Evolutionary conservation across 2,888 invertebrate species (phyloP).

Genomic region (Idaea dimidiata): DNA sequence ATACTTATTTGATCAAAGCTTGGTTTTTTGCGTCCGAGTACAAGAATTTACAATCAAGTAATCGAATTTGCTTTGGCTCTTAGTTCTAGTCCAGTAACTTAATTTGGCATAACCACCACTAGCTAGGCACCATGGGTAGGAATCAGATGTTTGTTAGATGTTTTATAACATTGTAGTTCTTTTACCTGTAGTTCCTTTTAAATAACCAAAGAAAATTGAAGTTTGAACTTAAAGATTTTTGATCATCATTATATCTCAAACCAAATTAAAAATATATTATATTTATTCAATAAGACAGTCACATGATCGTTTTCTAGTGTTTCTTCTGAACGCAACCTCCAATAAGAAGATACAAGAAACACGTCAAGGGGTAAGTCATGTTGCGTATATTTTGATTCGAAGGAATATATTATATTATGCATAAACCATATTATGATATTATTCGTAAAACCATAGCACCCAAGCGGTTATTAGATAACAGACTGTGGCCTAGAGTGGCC

Average conservation of each 20-base stretch:
- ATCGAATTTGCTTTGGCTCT: slow-evolving; percentile 41
- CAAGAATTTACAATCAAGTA: slow-evolving; percentile 53
- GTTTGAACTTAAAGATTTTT: neutral
- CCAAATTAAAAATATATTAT: too few species aligned
- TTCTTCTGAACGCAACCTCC: too few species aligned
- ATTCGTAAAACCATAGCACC: too few species aligned
- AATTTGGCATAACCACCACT: slow-evolving; percentile 25
- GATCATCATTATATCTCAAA: neutral
- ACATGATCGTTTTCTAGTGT: too few species aligned
- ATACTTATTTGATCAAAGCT: neutral
- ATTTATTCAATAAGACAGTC: too few species aligned
- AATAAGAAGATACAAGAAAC: too few species aligned
- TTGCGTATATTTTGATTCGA: too few species aligned
- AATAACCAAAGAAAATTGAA: neutral
- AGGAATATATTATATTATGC: too few species aligned
- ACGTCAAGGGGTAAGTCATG: too few species aligned
- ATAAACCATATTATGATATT: too few species aligned
- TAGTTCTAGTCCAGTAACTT: slow-evolving; percentile 27
- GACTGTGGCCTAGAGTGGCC: too few species aligned
- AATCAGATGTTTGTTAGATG: neutral
- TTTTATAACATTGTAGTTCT: neutral
- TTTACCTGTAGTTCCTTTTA: neutral
- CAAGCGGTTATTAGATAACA: too few species aligned
- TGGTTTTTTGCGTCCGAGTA: slow-evolving; percentile 16
- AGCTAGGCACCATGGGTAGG: neutral